Evolutionary conservation across 1,140 invertebrate genomes (phyloP), one percentile per base, ranked within the genome.

Genomic region (Mylabris phalerata): DNA sequence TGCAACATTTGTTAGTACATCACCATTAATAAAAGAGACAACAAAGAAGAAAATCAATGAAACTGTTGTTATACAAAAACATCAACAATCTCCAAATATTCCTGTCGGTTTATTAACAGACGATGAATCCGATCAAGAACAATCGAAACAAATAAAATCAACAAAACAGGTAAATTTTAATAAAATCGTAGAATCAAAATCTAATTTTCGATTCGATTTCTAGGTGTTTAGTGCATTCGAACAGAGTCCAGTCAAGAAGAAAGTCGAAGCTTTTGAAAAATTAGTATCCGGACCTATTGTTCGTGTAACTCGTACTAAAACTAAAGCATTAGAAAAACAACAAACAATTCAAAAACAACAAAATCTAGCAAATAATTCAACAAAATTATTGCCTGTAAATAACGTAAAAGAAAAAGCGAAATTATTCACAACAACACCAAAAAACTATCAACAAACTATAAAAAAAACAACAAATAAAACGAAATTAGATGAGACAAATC

Each of bases 261-360:
- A 79, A 19, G 81, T 84, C 0, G 78, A 83, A 60, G 82, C 82
- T 2, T 84, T 83, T 60, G 82, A 84, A 59, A 80, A 82, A 62
- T 54, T 69, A 9, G 51, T 26, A 32, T 39, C 50, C 51, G 54
- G 26, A 4, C 46, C 42, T 2, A 39, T 61, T 1, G 73, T 57
- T 32, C 32, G 51, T 11, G 40, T 60, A 24, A 78, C 77, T 0
- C 73, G 77, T 61, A 77, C 75, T 0, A 78, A 78, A 59, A 77
- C 75, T 13, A 67, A 71, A 27, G 70, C 64, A 49, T 67, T 68
- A 38, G 60, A 67, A 48, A 67, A 67, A 50, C 13, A 48, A 39
- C 38, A 50, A 39, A 32, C 32, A 5, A 5, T 7, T 7, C 42
- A 51, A 41, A 9, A 47, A 2, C 9, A 9, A 13, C 9, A 6